A percentile compares a stretch with the other conserved stretches of the same genome.
Conservation (phyloP, 1,140 invertebrate genomes). For the Pollicipes pollicipes region DNA sequence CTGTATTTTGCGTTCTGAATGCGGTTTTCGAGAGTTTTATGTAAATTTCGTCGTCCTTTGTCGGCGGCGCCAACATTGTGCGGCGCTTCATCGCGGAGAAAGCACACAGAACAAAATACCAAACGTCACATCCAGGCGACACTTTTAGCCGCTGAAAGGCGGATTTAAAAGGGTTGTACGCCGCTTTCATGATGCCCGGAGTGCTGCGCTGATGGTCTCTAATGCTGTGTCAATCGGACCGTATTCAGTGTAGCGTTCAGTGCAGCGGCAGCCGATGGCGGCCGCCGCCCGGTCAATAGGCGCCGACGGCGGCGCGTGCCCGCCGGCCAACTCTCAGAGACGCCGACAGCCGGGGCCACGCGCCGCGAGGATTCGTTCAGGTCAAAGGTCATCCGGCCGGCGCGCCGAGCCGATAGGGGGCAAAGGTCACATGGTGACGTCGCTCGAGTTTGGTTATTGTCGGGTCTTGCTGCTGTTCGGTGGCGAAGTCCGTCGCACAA, state of each 20-base stretch:
- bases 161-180: not conserved
- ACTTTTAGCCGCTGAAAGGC: not conserved
- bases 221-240: not conserved
- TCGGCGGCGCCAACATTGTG: not conserved
- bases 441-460: too few relatives aligned
- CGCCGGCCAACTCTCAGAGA: too few relatives aligned
- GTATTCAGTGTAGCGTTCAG: not conserved
- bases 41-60: not conserved
- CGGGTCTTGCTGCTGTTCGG: too few relatives aligned
- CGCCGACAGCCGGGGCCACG: too few relatives aligned
- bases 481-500: too few relatives aligned
- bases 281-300: not conserved
- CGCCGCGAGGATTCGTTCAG: too few relatives aligned
- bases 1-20: not conserved
- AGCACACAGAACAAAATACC: constrained; percentile 1
- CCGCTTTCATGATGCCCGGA: not conserved
- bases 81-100: not conserved
- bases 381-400: too few relatives aligned
- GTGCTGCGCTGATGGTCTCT: not conserved
- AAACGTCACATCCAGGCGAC: not conserved
- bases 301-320: not conserved
- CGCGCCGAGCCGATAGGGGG: too few relatives aligned
- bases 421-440: too few relatives aligned
- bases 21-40: not conserved
- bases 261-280: too few relatives aligned